Evolutionary conservation across 2,797 vertebrate genomes (phyloP).

Genomic region (Poecilia picta): DNA sequence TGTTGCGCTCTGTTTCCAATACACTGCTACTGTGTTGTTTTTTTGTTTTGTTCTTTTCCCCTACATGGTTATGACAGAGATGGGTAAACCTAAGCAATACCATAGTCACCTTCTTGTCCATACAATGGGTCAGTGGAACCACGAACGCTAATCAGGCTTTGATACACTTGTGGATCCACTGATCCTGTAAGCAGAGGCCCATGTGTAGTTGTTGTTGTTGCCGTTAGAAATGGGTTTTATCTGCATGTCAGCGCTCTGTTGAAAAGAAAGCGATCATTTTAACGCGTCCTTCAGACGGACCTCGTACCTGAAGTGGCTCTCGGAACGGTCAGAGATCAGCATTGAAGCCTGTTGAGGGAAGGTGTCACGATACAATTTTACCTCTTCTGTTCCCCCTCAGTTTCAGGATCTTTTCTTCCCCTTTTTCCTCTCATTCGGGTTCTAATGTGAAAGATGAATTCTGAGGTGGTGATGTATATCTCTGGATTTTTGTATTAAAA

Average conservation of each 20-base stretch:
- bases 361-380: constrained; percentile 33
- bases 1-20: constrained; percentile 57
- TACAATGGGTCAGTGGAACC: constrained; percentile 23
- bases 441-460: constrained; percentile 80
- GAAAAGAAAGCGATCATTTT: constrained; percentile 29
- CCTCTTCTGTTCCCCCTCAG: constrained; percentile 20
- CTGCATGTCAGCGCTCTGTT: constrained; percentile 46
- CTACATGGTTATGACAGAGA: constrained; percentile 33
- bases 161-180: constrained; percentile 29
- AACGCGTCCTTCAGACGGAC: constrained; percentile 24
- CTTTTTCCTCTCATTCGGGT: constrained; percentile 70
- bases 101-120: constrained; percentile 52
- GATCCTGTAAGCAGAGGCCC: constrained; percentile 37
- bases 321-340: constrained; percentile 44
- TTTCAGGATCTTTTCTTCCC: constrained; percentile 49
- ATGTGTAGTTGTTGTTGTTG: constrained; percentile 35
- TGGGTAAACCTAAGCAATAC: constrained; percentile 73
- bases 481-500: constrained; percentile 84
- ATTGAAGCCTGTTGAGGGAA: constrained; percentile 32
- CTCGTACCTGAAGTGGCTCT: constrained; percentile 24
- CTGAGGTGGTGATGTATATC: constrained; percentile 81
- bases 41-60: constrained; percentile 34
- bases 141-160: constrained; percentile 19
- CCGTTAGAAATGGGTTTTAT: constrained; percentile 48
- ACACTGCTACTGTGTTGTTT: constrained; percentile 51